phyloP scores from a whole-genome alignment of 2,797 vertebrate species.

The Glossophaga mutica region DNA sequence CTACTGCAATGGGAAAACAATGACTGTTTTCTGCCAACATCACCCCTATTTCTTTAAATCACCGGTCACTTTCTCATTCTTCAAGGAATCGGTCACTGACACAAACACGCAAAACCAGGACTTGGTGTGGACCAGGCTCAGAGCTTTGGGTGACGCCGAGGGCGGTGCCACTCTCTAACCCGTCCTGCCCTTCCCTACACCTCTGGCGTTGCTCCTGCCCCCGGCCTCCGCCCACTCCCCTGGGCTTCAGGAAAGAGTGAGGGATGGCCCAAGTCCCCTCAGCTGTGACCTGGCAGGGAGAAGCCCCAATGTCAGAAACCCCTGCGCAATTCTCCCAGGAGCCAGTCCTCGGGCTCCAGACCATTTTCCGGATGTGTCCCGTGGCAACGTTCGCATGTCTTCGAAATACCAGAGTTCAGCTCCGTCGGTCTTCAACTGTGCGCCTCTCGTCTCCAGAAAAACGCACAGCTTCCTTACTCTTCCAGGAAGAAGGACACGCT shows the following conservation, averaged over 20 bases:
- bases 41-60: background rate
- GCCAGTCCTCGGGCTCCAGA: background rate
- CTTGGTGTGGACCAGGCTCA: background rate
- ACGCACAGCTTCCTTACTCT: conserved; percentile 49
- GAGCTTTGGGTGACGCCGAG: background rate
- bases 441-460: background rate
- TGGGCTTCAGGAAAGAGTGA: background rate
- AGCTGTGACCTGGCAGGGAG: background rate
- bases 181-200: background rate
- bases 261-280: background rate
- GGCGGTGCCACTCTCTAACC: no score
- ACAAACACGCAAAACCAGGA: background rate
- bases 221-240: background rate
- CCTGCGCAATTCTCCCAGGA: background rate
- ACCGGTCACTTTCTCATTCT: background rate
- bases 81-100: background rate
- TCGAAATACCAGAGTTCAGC: background rate
- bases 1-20: background rate
- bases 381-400: background rate
- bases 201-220: no score
- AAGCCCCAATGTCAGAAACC: background rate
- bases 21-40: background rate
- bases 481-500: conserved; percentile 82
- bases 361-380: background rate
- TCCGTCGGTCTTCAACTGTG: background rate